Conservation (phyloP, 2,113 vertebrate species). For the Numida meleagris region DNA sequence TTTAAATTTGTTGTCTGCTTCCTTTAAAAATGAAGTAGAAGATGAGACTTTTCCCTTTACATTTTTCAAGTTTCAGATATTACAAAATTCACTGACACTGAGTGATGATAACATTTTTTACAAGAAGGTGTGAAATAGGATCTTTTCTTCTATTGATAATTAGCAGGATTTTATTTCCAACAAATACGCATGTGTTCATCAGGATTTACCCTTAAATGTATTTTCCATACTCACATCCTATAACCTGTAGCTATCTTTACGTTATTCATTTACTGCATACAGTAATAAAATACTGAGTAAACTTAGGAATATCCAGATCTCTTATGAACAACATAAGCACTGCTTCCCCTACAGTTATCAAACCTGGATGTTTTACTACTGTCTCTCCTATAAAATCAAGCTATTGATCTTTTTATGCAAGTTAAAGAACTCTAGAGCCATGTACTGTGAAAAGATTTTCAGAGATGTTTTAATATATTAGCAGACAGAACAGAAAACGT, state of each 20-base stretch:
- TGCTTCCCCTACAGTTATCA: neutral
- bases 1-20: slow-evolving; percentile 75
- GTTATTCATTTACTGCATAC: neutral
- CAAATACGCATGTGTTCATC: neutral
- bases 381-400: neutral
- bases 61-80: neutral
- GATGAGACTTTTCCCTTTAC: neutral
- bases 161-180: neutral
- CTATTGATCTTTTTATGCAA: neutral
- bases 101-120: neutral
- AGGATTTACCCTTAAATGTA: neutral
- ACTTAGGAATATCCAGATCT: neutral
- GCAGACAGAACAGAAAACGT: neutral
- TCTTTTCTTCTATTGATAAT: neutral
- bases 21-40: slow-evolving; percentile 74
- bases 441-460: neutral
- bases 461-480: neutral
- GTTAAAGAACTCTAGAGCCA: neutral
- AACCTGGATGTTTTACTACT: neutral
- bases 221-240: neutral
- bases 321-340: neutral
- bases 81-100: neutral
- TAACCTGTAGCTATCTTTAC: neutral
- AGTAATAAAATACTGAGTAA: neutral
- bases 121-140: neutral